Conservation (phyloP, 2,888 invertebrate species). For the Pyrochroa serraticornis region DNA sequence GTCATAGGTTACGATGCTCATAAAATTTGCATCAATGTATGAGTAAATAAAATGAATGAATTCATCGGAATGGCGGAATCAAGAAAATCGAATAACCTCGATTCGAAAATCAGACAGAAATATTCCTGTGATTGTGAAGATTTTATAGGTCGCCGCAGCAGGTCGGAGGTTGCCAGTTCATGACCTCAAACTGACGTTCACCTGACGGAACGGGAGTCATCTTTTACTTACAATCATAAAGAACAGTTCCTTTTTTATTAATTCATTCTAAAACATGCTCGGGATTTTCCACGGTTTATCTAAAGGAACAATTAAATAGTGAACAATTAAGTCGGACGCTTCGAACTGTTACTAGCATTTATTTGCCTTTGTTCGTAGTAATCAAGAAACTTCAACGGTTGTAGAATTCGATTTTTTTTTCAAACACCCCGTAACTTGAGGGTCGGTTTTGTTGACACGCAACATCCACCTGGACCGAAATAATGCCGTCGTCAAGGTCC, state of each 20-base stretch:
- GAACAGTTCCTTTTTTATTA: slow-evolving; percentile 41
- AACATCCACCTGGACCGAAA: neutral
- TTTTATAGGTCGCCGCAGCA: slow-evolving; percentile 45
- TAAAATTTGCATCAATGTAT: slow-evolving; percentile 12
- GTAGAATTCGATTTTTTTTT: neutral
- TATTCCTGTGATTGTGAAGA: slow-evolving; percentile 41
- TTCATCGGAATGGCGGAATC: neutral
- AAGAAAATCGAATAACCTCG: slow-evolving; percentile 33
- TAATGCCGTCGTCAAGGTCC: neutral
- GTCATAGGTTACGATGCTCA: slow-evolving; percentile 12
- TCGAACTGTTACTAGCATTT: too few species aligned
- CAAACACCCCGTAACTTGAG: neutral
- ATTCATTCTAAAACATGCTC: slow-evolving; percentile 30
- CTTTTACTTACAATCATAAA: slow-evolving; percentile 40
- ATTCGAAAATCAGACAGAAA: slow-evolving; percentile 22
- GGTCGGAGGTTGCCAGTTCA: slow-evolving; percentile 48
- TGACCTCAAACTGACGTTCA: slow-evolving; percentile 48
- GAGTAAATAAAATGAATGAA: slow-evolving; percentile 13
- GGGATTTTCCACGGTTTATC: slow-evolving; percentile 29
- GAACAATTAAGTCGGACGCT: slow-evolving; percentile 19
- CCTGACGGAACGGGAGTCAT: slow-evolving; percentile 41
- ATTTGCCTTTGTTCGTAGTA: slow-evolving; percentile 15
- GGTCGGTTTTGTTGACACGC: neutral
- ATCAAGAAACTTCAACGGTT: neutral
- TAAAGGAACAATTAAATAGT: slow-evolving; percentile 25